Conservation (phyloP, 2,888 invertebrate genomes). For the Tiliacea citrago region DNA sequence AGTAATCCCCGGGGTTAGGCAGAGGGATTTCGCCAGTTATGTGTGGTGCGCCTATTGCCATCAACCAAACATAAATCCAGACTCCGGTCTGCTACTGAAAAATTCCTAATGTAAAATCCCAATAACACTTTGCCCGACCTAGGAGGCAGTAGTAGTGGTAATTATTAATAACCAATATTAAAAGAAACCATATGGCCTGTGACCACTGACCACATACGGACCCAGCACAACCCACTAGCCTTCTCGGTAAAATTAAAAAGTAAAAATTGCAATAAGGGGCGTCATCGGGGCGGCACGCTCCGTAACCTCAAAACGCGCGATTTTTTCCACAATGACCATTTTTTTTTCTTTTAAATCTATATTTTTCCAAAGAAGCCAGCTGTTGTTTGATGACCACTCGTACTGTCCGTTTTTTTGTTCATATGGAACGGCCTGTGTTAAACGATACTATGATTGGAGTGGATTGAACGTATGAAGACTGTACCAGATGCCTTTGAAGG, state of each 20-base stretch:
- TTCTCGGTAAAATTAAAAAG: slow-evolving; percentile 77
- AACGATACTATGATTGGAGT: slow-evolving; percentile 83
- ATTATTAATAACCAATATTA: neutral
- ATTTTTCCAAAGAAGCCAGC: slow-evolving; percentile 80
- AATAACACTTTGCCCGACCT: no score
- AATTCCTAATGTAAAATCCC: no score
- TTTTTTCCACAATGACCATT: slow-evolving; percentile 67
- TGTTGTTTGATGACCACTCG: slow-evolving; percentile 89
- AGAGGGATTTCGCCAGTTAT: no score
- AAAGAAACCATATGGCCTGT: slow-evolving; percentile 74
- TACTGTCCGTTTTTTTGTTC: slow-evolving; percentile 79
- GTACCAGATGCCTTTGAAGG: slow-evolving; percentile 68
- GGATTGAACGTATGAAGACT: slow-evolving; percentile 69
- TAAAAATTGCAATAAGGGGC: slow-evolving; percentile 78
- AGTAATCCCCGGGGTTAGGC: no score
- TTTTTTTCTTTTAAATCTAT: slow-evolving; percentile 64
- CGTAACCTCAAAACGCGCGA: slow-evolving; percentile 78
- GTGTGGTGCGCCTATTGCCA: no score
- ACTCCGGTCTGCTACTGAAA: no score
- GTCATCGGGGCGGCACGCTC: slow-evolving; percentile 86
- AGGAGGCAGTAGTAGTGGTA: no score
- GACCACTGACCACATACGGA: slow-evolving; percentile 74
- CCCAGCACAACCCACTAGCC: slow-evolving; percentile 59
- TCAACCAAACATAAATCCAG: no score
- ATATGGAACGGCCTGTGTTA: slow-evolving; percentile 73